Conservation (phyloP, 2,888 invertebrate species). For the Sminthurides aquaticus region DNA sequence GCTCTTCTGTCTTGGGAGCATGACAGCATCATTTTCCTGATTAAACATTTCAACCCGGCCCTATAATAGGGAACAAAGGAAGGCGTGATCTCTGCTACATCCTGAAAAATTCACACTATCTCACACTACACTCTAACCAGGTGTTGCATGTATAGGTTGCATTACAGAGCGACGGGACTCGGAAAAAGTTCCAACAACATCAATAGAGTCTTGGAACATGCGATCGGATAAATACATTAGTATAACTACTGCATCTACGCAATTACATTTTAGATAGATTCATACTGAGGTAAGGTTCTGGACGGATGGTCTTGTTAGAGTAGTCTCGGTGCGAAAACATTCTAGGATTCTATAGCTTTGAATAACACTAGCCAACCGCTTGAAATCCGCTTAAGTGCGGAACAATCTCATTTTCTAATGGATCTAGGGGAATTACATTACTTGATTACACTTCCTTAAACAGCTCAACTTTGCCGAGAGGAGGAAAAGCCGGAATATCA, state of each 20-base stretch:
- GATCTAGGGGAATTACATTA: not conserved
- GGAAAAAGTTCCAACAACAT: no score
- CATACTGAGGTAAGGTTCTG: not conserved
- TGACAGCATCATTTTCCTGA: slow-evolving; percentile 7
- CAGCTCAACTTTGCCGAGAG: not conserved
- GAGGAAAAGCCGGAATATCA: not conserved
- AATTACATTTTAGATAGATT: not conserved
- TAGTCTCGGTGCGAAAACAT: not conserved
- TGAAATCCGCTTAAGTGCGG: not conserved
- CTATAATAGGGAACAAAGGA: not conserved
- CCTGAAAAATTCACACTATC: not conserved
- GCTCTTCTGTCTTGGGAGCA: slow-evolving; percentile 4
- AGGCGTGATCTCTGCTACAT: not conserved
- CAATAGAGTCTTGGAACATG: not conserved
- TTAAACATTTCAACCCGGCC: slow-evolving; percentile 1
- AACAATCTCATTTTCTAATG: not conserved
- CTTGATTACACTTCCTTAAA: not conserved
- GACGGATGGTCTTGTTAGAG: not conserved
- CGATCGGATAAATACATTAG: not conserved
- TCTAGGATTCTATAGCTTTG: not conserved
- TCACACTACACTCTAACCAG: not conserved
- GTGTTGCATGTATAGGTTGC: not conserved
- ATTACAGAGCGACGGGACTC: not conserved
- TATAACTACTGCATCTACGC: not conserved
- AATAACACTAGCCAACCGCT: not conserved